phyloP scores from a whole-genome alignment of 2,113 vertebrate species.

The Caranx ignobilis region DNA sequence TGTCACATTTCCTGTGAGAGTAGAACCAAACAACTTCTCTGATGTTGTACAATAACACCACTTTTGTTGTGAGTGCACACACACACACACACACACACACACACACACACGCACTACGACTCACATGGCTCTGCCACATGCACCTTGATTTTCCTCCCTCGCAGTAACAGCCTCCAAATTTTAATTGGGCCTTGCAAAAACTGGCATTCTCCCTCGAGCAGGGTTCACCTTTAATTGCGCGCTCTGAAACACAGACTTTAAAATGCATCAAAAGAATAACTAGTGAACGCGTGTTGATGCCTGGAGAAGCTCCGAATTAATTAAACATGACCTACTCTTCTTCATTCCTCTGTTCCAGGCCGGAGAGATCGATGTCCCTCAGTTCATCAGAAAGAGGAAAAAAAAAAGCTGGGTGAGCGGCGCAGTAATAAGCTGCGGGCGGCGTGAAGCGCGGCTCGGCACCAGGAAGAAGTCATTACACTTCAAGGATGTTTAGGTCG shows the following conservation, averaged over 20 bases:
- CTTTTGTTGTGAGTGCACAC: background rate
- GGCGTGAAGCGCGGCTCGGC: background rate
- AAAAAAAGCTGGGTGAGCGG: conserved; percentile 20
- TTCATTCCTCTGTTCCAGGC: conserved; percentile 14
- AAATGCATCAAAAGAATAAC: conserved; percentile 75
- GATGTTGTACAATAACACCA: background rate
- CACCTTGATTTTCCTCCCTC: conserved; percentile 26
- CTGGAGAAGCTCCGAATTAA: conserved; percentile 43
- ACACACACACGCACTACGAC: background rate
- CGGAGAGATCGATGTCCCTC: conserved; percentile 56
- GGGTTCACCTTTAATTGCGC: conserved; percentile 66
- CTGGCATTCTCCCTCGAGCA: conserved; percentile 39
- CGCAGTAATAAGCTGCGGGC: background rate
- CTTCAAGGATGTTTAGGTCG: conserved; percentile 25
- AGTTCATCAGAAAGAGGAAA: conserved; percentile 32
- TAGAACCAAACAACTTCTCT: background rate
- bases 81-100: background rate
- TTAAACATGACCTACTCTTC: conserved; percentile 62
- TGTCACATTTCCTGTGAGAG: background rate
- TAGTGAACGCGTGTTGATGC: conserved; percentile 51
- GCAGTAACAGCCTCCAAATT: conserved; percentile 34
- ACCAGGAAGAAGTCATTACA: background rate
- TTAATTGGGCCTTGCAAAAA: conserved; percentile 67
- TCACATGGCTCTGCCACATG: background rate
- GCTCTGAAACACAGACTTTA: conserved; percentile 57